Base-by-base conservation (phyloP, 2,113 vertebrate genomes). In the Ammodramus savannarum region DNA sequence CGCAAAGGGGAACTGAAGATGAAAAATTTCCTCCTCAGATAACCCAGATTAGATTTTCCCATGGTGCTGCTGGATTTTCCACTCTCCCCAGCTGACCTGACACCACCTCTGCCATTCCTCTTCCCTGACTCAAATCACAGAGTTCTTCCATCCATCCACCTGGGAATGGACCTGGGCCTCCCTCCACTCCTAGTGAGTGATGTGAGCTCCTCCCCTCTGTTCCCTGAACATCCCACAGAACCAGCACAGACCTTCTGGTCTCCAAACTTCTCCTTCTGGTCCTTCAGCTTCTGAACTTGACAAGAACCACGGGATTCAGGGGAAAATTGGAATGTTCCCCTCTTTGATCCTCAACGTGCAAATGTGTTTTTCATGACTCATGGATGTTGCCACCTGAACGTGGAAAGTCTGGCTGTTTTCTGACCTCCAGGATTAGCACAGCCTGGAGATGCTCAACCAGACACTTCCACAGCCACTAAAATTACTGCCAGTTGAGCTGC, bases 321-420 rank as follows among this genome's bases (percentile, higher is more conserved):
- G 25, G 7, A 54, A 58, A 21, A 10, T 2, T 13, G 7, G 21
- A 32, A 32, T 0, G 1, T 36, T 68, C 17, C 6, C 15, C 48
- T 57, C 36, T 39, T 43, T 39, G 16, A 0, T 13, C n/a, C 31
- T 76, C n/a, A 10, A 8, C 1, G 6, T 29, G 3, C 0, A 1
- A 63, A 61, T 3, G 8, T 10, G 0, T 52, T 87, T 87, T 48
- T 22, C 16, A 4, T 68, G n/a, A 7, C 18, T 39, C 4, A 3
- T 4, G 54, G 62, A 25, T 44, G 25, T 14, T 38, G 48, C 32
- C 21, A 31, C 6, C 43, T 27, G 14, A 38, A 52, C 32, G 2
- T 16, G 31, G 26, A 7, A 11, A n/a, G 10, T 3, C 9, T 41
- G 39, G 22, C 26, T 73, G 6, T 26, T 76, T 67, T 26, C 34